Conservation (phyloP, 2,888 invertebrate genomes). For the Drosophila prostipennis region DNA sequence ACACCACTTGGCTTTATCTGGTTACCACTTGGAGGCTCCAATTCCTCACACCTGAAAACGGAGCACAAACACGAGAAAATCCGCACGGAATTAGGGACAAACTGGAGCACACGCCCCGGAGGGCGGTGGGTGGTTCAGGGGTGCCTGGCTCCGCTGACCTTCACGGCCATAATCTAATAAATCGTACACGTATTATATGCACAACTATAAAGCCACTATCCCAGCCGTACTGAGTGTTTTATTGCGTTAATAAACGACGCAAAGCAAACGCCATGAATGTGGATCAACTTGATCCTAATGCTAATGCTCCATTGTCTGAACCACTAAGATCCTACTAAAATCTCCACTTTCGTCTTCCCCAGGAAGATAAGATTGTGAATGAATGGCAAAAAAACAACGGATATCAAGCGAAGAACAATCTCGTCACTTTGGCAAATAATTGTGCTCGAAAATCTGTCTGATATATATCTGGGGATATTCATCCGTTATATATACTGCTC, state of each 20-base stretch:
- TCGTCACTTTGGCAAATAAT: constrained; percentile 64
- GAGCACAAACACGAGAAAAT: constrained; percentile 34
- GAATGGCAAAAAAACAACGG: constrained; percentile 28
- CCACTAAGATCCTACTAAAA: constrained; percentile 41
- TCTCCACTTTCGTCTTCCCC: constrained; percentile 14
- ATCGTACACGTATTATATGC: constrained; percentile 69
- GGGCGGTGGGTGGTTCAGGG: constrained; percentile 17
- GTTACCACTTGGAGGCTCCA: constrained; percentile 63
- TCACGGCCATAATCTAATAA: constrained; percentile 77
- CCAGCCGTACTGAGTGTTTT: constrained; percentile 67
- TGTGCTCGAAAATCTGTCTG: constrained; percentile 22
- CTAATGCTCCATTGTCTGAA: constrained; percentile 50
- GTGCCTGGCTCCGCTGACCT: constrained; percentile 58
- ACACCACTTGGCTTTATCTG: constrained; percentile 54
- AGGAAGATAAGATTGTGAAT: constrained; percentile 34
- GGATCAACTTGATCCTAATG: constrained; percentile 33
- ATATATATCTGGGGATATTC: constrained; percentile 36
- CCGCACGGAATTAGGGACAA: constrained; percentile 35
- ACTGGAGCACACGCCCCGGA: constrained; percentile 47
- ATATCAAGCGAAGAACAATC: constrained; percentile 4
- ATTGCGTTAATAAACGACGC: constrained; percentile 57
- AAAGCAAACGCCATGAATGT: constrained; percentile 50
- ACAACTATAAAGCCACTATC: constrained; percentile 69
- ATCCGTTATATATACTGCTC: constrained; percentile 18
- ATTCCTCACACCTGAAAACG: constrained; percentile 67